These are phyloP conservation scores for Cyclophora punctaria DNA, from an alignment of 2,888 invertebrate species.

Conservation along the genomic window DNA sequence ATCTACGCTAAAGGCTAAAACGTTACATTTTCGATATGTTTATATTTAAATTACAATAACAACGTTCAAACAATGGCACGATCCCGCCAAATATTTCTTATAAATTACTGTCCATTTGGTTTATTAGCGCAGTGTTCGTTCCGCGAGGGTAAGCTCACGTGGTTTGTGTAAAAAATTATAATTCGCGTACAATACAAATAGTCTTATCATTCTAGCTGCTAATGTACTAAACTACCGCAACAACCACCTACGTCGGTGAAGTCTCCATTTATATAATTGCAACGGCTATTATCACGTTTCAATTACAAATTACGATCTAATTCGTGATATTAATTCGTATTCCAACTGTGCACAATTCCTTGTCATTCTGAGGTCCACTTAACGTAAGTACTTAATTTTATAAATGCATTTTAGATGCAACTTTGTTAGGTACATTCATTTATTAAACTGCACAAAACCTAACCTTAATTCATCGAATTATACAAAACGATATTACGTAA, in stretches of 20 bases:
- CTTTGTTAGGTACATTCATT: background rate
- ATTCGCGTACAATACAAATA: conserved; percentile 8
- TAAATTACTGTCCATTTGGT: conserved; percentile 34
- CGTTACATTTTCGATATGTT: conserved; percentile 71
- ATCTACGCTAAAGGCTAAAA: conserved; percentile 72
- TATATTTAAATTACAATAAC: conserved; percentile 61
- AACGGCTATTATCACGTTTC: conserved; percentile 29
- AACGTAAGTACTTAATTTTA: conserved; percentile 31
- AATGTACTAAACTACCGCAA: conserved; percentile 61
- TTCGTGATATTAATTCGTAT: conserved; percentile 53
- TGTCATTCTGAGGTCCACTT: conserved; percentile 39
- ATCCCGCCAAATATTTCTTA: conserved; percentile 41
- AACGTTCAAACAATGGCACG: conserved; percentile 65
- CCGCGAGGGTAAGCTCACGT: conserved; percentile 7
- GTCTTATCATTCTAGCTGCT: conserved; percentile 35
- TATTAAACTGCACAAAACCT: background rate
- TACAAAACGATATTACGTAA: conserved; percentile 7
- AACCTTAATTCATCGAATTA: conserved; percentile 1
- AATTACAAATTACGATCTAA: conserved; percentile 33
- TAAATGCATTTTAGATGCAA: conserved; percentile 36
- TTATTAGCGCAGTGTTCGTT: conserved; percentile 25
- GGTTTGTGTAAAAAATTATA: conserved; percentile 13
- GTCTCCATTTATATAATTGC: conserved; percentile 54
- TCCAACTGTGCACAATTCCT: conserved; percentile 69
- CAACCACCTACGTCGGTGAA: conserved; percentile 52